These are phyloP conservation scores for Sus cebifrons DNA, from an alignment of 2,797 vertebrate genomes.

Conservation along the genomic window DNA sequence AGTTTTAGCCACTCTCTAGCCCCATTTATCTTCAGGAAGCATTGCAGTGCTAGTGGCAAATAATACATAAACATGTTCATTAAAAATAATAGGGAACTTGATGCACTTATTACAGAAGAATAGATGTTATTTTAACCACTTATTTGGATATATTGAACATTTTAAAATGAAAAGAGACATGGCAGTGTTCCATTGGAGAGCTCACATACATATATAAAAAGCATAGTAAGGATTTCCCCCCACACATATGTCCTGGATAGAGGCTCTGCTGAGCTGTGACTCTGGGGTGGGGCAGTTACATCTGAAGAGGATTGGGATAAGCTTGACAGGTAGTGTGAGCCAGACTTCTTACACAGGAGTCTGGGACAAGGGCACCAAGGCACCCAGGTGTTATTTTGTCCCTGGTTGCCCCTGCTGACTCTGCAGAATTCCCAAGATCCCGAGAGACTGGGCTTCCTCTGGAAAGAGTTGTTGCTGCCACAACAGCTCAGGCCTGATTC, in stretches of 20 bases:
- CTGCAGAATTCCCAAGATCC: neutral
- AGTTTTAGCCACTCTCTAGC: conserved; percentile 6
- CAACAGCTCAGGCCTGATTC: neutral
- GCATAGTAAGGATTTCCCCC: neutral
- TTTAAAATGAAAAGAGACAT: neutral
- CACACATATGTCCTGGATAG: neutral
- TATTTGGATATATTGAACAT: neutral
- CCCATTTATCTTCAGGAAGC: neutral
- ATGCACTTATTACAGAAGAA: neutral
- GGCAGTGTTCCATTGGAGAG: no score
- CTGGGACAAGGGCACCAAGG: neutral
- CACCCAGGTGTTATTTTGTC: neutral
- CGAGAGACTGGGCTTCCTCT: neutral
- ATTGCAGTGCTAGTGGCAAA: neutral
- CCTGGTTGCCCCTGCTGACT: neutral
- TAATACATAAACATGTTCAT: neutral
- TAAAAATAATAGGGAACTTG: neutral
- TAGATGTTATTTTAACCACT: neutral
- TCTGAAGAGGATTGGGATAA: rapidly evolving
- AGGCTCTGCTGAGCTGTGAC: neutral
- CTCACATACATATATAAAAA: neutral
- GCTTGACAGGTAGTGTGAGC: neutral
- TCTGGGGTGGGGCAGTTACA: neutral
- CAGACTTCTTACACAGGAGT: neutral
- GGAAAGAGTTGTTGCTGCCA: neutral